Percentiles rank a stretch among this genome's conserved stretches.
phyloP scores from a whole-genome alignment of 1,140 invertebrate species.

The Achatina immaculata region DNA sequence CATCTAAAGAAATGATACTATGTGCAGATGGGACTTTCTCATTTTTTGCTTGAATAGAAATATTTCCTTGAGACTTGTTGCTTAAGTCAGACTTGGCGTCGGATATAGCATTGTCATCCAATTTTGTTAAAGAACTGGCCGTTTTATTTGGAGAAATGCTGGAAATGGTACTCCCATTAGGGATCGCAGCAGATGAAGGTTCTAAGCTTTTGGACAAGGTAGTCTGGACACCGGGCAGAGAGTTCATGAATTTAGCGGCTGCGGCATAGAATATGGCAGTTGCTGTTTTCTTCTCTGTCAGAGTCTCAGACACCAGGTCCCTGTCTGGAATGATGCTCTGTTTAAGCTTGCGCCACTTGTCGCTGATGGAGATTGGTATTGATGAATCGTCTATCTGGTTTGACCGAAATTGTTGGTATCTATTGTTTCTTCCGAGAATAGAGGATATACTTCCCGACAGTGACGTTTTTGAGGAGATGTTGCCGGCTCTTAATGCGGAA shows the following conservation, averaged over 20 bases:
- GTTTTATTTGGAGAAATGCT: not conserved
- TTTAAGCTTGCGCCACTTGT: constrained; percentile 22
- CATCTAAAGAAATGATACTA: not conserved
- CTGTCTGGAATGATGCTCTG: constrained; percentile 15
- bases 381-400: not conserved
- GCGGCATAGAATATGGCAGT: constrained; percentile 20
- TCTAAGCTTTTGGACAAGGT: not conserved
- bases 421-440: not conserved
- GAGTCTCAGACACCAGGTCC: not conserved
- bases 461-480: not conserved
- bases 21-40: not conserved
- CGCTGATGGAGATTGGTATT: not conserved
- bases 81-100: not conserved
- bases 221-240: constrained; percentile 7
- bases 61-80: not conserved
- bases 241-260: constrained; percentile 24
- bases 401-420: not conserved
- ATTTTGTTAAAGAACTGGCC: not conserved
- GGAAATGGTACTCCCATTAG: not conserved
- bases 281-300: not conserved
- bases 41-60: not conserved
- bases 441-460: constrained; percentile 19
- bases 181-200: not conserved
- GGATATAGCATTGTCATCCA: not conserved
- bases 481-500: not conserved